These are phyloP conservation scores for Phenganax marumi DNA, from an alignment of 92 coral and sea anemone species.

Conservation along the genomic window DNA sequence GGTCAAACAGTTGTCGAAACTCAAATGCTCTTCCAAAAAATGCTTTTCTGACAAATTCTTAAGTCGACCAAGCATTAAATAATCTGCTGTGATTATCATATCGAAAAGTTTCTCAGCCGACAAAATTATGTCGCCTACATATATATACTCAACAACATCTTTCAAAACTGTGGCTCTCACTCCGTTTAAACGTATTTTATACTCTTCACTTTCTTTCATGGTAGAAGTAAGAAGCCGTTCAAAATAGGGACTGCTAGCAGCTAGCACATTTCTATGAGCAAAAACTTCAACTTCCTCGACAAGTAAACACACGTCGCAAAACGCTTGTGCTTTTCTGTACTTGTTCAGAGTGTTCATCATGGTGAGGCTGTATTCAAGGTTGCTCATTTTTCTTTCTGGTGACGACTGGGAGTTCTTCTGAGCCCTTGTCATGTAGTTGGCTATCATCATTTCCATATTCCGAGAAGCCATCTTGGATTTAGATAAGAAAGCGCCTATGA, in stretches of 20 bases:
- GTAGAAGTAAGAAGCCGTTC: conserved; percentile 69
- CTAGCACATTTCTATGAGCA: conserved; percentile 77
- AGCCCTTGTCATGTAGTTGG: conserved; percentile 10
- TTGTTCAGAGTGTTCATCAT: conserved; percentile 66
- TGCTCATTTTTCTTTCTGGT: conserved; percentile 7
- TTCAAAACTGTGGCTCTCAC: conserved; percentile 52
- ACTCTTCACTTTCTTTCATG: conserved; percentile 72
- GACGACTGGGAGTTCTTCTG: neutral
- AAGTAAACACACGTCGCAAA: conserved; percentile 72
- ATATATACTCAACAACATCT: conserved; percentile 65
- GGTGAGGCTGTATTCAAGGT: conserved; percentile 57
- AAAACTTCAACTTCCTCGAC: conserved; percentile 52
- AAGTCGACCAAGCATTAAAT: conserved; percentile 68
- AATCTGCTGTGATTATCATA: conserved; percentile 68
- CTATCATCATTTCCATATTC: conserved; percentile 18
- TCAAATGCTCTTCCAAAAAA: conserved; percentile 64
- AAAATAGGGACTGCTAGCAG: conserved; percentile 79
- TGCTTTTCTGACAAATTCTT: conserved; percentile 67
- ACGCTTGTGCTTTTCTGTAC: conserved; percentile 60
- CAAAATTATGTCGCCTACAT: conserved; percentile 70
- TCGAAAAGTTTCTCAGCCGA: conserved; percentile 65
- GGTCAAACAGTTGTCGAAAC: conserved; percentile 78
- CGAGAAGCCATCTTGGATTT: conserved; percentile 28
- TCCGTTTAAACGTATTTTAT: conserved; percentile 60
- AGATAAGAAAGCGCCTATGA: neutral